Evolutionary conservation across 23 tunicate species (phyloP).

Genomic region (Pegea sp.): DNA sequence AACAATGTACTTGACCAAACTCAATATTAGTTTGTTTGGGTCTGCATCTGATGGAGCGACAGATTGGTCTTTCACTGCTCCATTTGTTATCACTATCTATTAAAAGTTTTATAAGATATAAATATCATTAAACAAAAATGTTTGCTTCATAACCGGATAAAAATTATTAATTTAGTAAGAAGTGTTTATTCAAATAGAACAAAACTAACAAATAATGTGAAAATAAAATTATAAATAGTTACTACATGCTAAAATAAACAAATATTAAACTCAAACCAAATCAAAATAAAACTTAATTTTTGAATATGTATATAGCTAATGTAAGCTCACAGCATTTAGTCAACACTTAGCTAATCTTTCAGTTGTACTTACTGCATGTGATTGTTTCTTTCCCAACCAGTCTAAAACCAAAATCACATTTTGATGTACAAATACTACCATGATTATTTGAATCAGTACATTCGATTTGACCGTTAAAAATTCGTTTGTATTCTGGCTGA

Average conservation of each 20-base stretch:
- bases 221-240: too few relatives aligned
- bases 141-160: too few relatives aligned
- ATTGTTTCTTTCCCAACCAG: neutral
- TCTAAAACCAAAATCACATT: constrained; percentile 7
- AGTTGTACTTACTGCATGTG: constrained; percentile 2
- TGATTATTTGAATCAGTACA: constrained; percentile 11
- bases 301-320: too few relatives aligned
- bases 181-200: too few relatives aligned
- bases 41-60: constrained; percentile 18
- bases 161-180: too few relatives aligned
- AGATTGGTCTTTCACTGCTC: constrained; percentile 8
- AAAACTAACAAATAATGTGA: too few relatives aligned
- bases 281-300: too few relatives aligned
- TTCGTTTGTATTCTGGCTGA: constrained; percentile 3
- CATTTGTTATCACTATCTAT: constrained; percentile 2
- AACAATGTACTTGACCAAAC: constrained; percentile 8
- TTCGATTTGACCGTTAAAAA: constrained; percentile 12
- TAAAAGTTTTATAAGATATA: too few relatives aligned
- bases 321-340: too few relatives aligned
- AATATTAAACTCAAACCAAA: too few relatives aligned
- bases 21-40: constrained; percentile 5
- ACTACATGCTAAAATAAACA: too few relatives aligned
- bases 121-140: too few relatives aligned
- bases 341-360: neutral
- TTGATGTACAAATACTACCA: constrained; percentile 15